Base-by-base conservation (phyloP, 2,888 invertebrate genomes). In the Athalia circularis region DNA sequence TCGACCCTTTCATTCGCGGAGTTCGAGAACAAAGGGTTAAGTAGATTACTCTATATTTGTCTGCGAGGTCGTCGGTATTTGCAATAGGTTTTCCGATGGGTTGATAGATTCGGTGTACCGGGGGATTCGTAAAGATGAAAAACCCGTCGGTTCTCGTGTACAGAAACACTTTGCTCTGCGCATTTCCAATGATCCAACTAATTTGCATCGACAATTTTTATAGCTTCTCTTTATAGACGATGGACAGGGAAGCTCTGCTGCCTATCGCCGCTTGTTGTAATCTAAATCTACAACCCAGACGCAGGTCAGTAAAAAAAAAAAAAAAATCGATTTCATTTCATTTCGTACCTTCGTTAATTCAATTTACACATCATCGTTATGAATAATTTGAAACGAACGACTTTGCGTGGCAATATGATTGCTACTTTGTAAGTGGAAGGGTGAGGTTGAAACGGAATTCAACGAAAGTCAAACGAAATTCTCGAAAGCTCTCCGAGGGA, bases 221-320 rank as follows among this genome's bases (percentile, higher is more conserved):
- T 64, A 62, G 50, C 75, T 64, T 15, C 29, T 29, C 29, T 29
- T 29, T 62, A 13, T 79, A 75, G 79, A 81, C 79, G 77, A 87
- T 86, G 85, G 92, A 92, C 4, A 89, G 93, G 68, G 92, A 92
- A 80, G 92, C 92, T 0, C 86, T 92, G 54, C 88, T 92, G 45
- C 92, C 92, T 0, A 92, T 93, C 81, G 91, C 92, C 0, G 90
- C 92, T 48, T 90, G 92, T 80, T 92, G 92, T 82, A 92, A 92
- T 85, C 84, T 92, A 80, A 83, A 81, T 79, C 79, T 85, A 64
- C 85, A 83, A 75, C 77, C 82, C 52, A 85, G 86, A 62, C 83
- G 84, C 81, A 86, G 86, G 86, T 86, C 80, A 15, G 80, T 81
- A 52, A 11, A 7, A 48, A 50, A 29, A 1, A 29, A 29, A 4